Evolutionary conservation across 2,797 vertebrate species (phyloP).

Genomic region (Falco rusticolus): DNA sequence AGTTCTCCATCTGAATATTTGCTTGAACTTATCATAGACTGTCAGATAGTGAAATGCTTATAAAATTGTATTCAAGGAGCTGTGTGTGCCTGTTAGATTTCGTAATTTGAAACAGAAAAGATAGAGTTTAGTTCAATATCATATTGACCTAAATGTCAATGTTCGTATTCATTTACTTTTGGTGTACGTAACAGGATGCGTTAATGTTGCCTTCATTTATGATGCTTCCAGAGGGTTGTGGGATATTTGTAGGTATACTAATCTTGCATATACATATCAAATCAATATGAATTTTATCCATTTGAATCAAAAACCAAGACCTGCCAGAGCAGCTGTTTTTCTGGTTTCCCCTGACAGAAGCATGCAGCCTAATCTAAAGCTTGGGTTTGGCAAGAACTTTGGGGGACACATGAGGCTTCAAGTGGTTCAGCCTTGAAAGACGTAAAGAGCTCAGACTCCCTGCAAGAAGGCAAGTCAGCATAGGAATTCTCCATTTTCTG

Average conservation of each 20-base stretch:
- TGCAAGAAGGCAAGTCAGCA: accelerated
- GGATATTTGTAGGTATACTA: background rate
- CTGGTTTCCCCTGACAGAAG: background rate
- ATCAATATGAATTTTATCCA: background rate
- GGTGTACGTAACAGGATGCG: background rate
- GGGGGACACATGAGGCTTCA: background rate
- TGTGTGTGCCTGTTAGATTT: background rate
- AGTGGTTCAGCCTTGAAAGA: background rate
- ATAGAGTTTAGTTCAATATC: background rate
- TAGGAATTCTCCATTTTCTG: background rate
- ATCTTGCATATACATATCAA: background rate
- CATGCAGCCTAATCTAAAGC: background rate
- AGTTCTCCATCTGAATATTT: background rate
- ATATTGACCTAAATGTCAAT: background rate
- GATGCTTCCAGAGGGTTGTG: background rate
- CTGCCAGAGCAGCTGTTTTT: background rate
- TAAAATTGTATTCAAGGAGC: background rate
- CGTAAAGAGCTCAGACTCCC: background rate
- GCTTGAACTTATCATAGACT: background rate
- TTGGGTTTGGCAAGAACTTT: background rate
- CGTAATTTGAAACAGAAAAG: background rate
- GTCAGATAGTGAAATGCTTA: background rate
- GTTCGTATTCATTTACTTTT: background rate
- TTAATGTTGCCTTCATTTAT: background rate
- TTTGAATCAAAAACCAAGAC: background rate